Conservation (phyloP, 2,113 vertebrate genomes). For the Ochotona princeps region DNA sequence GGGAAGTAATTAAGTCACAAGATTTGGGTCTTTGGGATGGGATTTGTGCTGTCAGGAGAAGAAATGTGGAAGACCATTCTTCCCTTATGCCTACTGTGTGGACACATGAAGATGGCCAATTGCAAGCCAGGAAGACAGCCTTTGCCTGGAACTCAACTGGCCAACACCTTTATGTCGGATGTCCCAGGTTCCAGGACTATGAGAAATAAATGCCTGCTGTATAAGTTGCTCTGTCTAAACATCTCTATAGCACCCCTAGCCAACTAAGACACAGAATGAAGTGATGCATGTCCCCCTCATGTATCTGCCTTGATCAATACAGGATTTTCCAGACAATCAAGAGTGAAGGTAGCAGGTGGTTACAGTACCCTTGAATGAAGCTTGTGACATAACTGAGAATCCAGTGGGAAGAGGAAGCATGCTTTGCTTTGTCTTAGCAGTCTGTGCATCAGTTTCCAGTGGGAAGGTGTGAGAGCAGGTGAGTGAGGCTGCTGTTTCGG, state of each 20-base stretch:
- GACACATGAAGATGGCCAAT: neutral
- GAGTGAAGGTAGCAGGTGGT: neutral
- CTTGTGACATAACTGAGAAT: neutral
- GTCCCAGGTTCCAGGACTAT: neutral
- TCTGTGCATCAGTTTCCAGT: slow-evolving; percentile 52
- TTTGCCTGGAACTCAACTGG: neutral
- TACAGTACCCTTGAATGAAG: neutral
- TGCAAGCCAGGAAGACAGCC: neutral
- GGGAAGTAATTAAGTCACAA: neutral
- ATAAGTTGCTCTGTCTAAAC: neutral
- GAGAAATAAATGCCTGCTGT: neutral
- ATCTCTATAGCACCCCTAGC: neutral
- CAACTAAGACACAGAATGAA: neutral
- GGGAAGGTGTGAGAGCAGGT: slow-evolving; percentile 54
- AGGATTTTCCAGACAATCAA: neutral
- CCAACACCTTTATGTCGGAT: neutral
- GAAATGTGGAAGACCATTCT: neutral
- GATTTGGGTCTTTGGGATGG: neutral
- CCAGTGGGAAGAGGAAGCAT: slow-evolving; percentile 8
- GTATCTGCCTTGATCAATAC: neutral
- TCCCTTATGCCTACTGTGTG: neutral
- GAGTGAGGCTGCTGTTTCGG: slow-evolving; percentile 46
- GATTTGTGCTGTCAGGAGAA: neutral
- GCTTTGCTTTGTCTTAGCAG: slow-evolving; percentile 23
- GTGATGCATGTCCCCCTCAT: neutral